Percentiles rank a stretch among this genome's conserved stretches.
Evolutionary conservation across 2,113 vertebrate species (phyloP).

Genomic region (Bettongia penicillata): DNA sequence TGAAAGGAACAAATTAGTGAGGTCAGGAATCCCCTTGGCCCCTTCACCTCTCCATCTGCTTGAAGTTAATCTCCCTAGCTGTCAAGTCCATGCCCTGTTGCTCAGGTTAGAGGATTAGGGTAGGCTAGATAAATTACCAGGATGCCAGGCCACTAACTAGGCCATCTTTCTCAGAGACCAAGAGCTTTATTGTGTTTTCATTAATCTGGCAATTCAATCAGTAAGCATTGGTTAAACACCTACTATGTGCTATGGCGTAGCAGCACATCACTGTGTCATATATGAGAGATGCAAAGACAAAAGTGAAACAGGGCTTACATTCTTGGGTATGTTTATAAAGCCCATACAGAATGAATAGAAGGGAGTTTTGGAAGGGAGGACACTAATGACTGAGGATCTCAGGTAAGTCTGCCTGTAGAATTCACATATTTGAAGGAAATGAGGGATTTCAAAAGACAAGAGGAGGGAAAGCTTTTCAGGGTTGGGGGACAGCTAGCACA

Average conservation of each 20-base stretch:
- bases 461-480: neutral
- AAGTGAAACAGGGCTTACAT: neutral
- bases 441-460: neutral
- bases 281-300: neutral
- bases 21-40: neutral
- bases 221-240: neutral
- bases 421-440: neutral
- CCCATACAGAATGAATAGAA: neutral
- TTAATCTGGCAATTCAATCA: neutral
- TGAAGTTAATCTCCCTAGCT: neutral
- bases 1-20: neutral
- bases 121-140: neutral
- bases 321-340: neutral
- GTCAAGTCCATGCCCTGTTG: conserved; percentile 19
- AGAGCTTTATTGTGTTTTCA: neutral
- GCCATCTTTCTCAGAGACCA: conserved; percentile 21
- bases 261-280: neutral
- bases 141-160: neutral
- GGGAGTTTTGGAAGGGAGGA: neutral
- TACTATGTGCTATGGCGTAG: neutral
- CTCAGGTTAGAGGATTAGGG: neutral
- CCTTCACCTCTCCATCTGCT: neutral
- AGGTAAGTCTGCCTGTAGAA: neutral
- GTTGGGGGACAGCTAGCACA: neutral
- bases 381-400: neutral